Base-by-base conservation (phyloP, 2,888 invertebrate species). In the Ophioninae sp. region DNA sequence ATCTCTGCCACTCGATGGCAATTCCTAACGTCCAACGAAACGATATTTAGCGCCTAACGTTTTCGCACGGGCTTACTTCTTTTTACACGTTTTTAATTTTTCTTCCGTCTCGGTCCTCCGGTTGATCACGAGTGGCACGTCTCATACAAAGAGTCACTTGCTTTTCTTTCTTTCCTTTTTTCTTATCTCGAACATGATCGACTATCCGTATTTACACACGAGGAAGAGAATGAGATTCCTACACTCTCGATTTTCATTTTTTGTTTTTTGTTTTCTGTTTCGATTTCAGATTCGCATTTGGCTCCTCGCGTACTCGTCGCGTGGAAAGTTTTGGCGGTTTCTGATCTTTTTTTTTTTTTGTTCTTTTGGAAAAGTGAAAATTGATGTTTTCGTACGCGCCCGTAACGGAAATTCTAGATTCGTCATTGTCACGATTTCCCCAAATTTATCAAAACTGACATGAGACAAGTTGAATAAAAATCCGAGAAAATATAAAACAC, bases 141-240 rank as follows among this genome's bases (percentile, higher is more conserved):
- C 64, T 69, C 37, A 20, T 41, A 23, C 64, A 81, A 37, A 77
- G 69, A 71, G 63, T 64, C 69, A 77, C 63, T 64, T 71, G 39
- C 9, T 7, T 69, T 39, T 67, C n/a, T 67, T 22, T 71, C 39
- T n/a, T 56, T 23, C 30, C 30, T 23, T 58, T 69, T 69, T 69
- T 41, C 41, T 6, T 72, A 23, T 71, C 56, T 41, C 51, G 51
- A 51, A 78, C 22, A 56, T 41, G 68, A 64, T 51, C 71, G 67
- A 71, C 64, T 44, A 51, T 77, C 59, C 41, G 22, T 73, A 82
- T 73, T 63, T 78, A 78, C 81, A 82, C 67, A 77, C 81, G 73
- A 68, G 81, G 71, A 68, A 82, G 63, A 68, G 59, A 44, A 67
- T 73, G 76, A 80, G 73, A 83, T 83, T 83, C 79, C 71, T 83